Conservation (phyloP, 2,113 vertebrate genomes). For the Prinia subflava region DNA sequence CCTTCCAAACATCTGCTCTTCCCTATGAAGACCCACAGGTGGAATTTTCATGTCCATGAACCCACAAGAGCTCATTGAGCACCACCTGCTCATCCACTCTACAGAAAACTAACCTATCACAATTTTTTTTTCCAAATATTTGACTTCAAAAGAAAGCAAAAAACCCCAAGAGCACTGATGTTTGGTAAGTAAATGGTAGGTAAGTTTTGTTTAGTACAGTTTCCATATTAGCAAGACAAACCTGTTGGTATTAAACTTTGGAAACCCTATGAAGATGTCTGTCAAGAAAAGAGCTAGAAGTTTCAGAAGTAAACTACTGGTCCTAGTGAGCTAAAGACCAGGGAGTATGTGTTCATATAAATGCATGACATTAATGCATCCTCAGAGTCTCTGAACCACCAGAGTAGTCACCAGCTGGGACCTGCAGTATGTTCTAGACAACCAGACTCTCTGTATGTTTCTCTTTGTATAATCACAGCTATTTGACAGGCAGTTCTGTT, state of each 20-base stretch:
- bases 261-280: not conserved
- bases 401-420: not conserved
- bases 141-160: not conserved
- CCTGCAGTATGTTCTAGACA: not conserved
- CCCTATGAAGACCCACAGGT: not conserved
- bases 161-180: not conserved
- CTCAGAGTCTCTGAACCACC: not conserved
- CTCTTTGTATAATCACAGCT: not conserved
- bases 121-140: not conserved
- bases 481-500: not conserved
- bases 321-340: not conserved
- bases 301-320: not conserved
- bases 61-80: not conserved
- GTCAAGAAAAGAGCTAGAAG: not conserved
- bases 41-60: not conserved
- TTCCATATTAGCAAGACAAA: not conserved
- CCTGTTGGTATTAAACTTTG: not conserved
- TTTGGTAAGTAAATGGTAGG: not conserved
- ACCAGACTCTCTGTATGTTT: not conserved
- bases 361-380: not conserved
- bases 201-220: not conserved
- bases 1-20: not conserved
- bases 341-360: not conserved
- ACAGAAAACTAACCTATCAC: not conserved
- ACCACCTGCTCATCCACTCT: not conserved